Evolutionary conservation across 2,888 invertebrate species (phyloP).

Genomic region (Scaptomyza cyrtandrae): DNA sequence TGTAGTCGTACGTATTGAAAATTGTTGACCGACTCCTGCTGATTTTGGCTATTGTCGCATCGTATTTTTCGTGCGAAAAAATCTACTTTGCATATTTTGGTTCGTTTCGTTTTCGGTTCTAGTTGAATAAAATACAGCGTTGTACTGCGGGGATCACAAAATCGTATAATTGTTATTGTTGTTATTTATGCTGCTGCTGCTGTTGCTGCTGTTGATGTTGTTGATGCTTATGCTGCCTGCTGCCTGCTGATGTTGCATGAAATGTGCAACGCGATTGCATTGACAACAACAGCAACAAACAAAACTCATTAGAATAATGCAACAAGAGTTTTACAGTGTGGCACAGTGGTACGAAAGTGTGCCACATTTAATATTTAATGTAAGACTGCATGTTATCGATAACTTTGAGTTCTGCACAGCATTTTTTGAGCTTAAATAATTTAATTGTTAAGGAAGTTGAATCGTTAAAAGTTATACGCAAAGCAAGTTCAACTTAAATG

Average conservation of each 20-base stretch:
- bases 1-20: conserved; percentile 12
- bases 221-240: conserved; percentile 6
- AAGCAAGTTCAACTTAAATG: background rate
- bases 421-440: background rate
- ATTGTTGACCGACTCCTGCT: conserved; percentile 48
- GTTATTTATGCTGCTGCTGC: conserved; percentile 59
- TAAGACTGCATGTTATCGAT: too few relatives aligned
- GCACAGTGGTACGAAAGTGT: conserved; percentile 4
- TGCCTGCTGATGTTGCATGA: conserved; percentile 38
- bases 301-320: conserved; percentile 68
- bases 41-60: conserved; percentile 45
- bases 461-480: background rate
- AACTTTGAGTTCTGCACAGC: too few relatives aligned
- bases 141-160: conserved; percentile 11
- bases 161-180: conserved; percentile 57
- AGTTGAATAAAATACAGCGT: background rate
- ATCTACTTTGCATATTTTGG: conserved; percentile 35
- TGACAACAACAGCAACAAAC: conserved; percentile 49
- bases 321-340: conserved; percentile 23
- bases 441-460: background rate
- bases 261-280: conserved; percentile 53
- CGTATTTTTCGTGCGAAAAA: conserved; percentile 19
- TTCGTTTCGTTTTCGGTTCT: background rate
- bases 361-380: too few relatives aligned
- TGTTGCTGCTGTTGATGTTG: conserved; percentile 22